These are phyloP conservation scores for Polydesmus complanatus DNA, from an alignment of 2,888 invertebrate genomes.

Conservation along the genomic window DNA sequence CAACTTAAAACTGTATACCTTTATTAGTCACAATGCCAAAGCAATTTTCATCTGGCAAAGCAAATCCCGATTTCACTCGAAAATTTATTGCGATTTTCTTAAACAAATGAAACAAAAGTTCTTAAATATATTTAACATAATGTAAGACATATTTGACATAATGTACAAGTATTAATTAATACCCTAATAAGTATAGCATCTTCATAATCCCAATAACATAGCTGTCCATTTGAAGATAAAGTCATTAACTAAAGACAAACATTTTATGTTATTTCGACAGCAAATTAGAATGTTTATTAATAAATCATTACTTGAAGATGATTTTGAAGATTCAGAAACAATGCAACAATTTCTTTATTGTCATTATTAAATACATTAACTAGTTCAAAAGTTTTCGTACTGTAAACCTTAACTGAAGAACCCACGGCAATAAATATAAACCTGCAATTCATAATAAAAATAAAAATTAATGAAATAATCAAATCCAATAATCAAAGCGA, in stretches of 20 bases:
- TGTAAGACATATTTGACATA: not conserved
- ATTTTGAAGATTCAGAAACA: constrained; percentile 7
- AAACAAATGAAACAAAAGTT: not conserved
- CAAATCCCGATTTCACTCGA: not conserved
- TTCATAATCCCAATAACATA: constrained; percentile 14
- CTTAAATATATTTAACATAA: not conserved
- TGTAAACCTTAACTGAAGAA: constrained; percentile 46
- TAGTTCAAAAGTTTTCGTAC: constrained; percentile 48
- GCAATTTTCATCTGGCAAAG: not conserved
- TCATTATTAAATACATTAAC: constrained; percentile 44
- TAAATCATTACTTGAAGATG: constrained; percentile 4
- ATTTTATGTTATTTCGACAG: not conserved
- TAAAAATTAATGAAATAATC: not conserved
- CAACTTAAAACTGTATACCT: not conserved
- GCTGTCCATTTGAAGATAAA: not conserved
- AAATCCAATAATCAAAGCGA: not conserved
- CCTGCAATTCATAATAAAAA: constrained; percentile 33
- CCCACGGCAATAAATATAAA: constrained; percentile 46
- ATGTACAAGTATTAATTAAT: not conserved
- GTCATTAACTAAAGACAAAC: constrained; percentile 11
- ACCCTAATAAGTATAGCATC: constrained; percentile 14
- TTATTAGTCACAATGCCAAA: not conserved
- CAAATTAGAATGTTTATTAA: too few relatives aligned
- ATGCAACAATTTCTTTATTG: constrained; percentile 36
- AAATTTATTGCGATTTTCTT: not conserved